A percentile compares a stretch with the other conserved stretches of the same genome.
Evolutionary conservation across 1,140 invertebrate species (phyloP).

Genomic region (Drosophila mauritiana): DNA sequence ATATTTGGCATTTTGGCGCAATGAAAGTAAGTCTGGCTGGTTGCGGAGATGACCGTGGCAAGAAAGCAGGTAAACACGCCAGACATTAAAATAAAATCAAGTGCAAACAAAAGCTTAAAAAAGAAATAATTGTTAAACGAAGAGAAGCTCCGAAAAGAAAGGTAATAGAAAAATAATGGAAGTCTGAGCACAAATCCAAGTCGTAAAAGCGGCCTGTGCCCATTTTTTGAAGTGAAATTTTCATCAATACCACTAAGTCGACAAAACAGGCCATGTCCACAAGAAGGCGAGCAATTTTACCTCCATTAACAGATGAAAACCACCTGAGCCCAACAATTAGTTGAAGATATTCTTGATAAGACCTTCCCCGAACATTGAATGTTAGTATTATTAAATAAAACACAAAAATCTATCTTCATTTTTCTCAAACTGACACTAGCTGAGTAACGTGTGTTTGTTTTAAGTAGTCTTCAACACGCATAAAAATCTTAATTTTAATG

Average conservation of each 20-base stretch:
- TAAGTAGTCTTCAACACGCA: no score
- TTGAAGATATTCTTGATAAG: no score
- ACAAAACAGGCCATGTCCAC: constrained; percentile 52
- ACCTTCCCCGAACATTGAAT: no score
- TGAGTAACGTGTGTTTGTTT: no score
- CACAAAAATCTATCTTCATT: no score
- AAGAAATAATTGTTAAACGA: constrained; percentile 49
- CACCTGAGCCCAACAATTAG: no score
- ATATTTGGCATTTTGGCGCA: constrained; percentile 40
- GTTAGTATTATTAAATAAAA: no score
- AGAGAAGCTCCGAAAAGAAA: constrained; percentile 35
- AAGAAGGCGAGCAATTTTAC: constrained; percentile 49
- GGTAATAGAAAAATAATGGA: constrained; percentile 49
- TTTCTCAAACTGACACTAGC: no score
- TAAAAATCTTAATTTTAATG: no score
- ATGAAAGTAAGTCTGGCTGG: constrained; percentile 70
- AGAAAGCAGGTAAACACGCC: constrained; percentile 55
- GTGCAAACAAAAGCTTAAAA: constrained; percentile 52
- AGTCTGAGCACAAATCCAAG: constrained; percentile 13
- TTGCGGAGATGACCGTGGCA: constrained; percentile 60
- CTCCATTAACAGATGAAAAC: background rate
- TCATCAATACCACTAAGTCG: constrained; percentile 63
- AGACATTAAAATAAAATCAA: constrained; percentile 78
- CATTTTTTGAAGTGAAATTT: constrained; percentile 78
- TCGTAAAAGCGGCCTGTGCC: constrained; percentile 56